Evolutionary conservation across 1,140 invertebrate genomes (phyloP).

Genomic region (Anoplophora glabripennis): DNA sequence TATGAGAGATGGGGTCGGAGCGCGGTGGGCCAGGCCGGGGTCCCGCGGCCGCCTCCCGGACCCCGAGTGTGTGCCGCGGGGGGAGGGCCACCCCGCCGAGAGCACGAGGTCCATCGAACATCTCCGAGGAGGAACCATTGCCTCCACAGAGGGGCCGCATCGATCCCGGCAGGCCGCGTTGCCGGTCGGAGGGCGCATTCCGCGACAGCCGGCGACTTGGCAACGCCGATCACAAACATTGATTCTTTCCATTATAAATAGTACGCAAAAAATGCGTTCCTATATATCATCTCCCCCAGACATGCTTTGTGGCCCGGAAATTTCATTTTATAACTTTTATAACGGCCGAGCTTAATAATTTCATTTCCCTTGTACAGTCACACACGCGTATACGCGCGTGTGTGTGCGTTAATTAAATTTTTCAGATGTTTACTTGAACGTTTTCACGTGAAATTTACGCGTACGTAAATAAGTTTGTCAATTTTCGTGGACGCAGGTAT

Average conservation of each 20-base stretch:
- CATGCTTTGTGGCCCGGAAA: slow-evolving; percentile 48
- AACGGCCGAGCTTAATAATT: slow-evolving; percentile 37
- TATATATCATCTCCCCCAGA: slow-evolving; percentile 47
- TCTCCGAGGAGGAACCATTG: slow-evolving; percentile 36
- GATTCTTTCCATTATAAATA: slow-evolving; percentile 49
- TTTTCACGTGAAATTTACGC: no score
- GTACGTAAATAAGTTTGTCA: no score
- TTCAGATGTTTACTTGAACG: slow-evolving; percentile 25
- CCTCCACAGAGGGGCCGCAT: slow-evolving; percentile 30
- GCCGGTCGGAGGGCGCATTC: slow-evolving; percentile 27
- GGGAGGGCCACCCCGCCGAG: slow-evolving; percentile 20
- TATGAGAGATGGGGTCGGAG: not conserved
- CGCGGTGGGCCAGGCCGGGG: slow-evolving; percentile 6
- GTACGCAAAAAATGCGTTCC: slow-evolving; percentile 47
- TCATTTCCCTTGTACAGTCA: slow-evolving; percentile 35
- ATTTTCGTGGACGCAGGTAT: no score
- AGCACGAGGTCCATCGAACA: slow-evolving; percentile 32
- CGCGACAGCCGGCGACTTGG: slow-evolving; percentile 29
- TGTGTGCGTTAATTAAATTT: slow-evolving; percentile 35
- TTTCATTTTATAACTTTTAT: slow-evolving; percentile 50
- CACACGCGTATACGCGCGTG: slow-evolving; percentile 15
- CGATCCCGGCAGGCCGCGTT: slow-evolving; percentile 27
- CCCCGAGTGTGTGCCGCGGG: slow-evolving; percentile 15
- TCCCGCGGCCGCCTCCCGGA: slow-evolving; percentile 8
- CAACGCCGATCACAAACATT: slow-evolving; percentile 45